These are phyloP conservation scores for Todiramphus chloris DNA, from an alignment of 2,113 vertebrate genomes.

Conservation along the genomic window DNA sequence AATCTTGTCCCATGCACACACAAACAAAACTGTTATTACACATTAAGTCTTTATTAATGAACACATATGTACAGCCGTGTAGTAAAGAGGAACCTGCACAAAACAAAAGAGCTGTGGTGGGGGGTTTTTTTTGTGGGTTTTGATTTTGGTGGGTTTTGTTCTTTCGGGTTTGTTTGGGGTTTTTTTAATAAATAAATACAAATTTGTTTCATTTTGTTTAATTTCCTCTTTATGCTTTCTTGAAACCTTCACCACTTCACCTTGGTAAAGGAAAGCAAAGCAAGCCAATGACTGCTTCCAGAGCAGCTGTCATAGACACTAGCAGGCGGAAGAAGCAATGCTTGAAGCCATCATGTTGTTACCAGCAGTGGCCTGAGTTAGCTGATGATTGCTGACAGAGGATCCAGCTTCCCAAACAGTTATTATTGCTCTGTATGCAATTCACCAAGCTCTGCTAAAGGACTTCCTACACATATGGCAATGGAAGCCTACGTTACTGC, in stretches of 20 bases:
- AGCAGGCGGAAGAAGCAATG: neutral
- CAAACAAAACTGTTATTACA: neutral
- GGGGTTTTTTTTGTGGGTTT: neutral
- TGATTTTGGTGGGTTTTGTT: rapidly evolving
- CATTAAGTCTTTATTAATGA: neutral
- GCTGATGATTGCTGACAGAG: neutral
- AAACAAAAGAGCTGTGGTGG: neutral
- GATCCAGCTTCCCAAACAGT: neutral
- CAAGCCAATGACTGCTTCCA: neutral
- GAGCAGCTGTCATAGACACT: neutral
- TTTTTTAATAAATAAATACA: neutral
- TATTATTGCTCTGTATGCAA: neutral
- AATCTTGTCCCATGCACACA: neutral
- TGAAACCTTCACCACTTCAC: neutral
- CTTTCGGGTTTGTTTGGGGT: rapidly evolving
- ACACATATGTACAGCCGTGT: neutral
- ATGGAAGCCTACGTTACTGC: neutral
- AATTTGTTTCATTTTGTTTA: neutral
- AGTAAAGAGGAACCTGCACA: neutral
- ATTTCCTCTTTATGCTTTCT: neutral
- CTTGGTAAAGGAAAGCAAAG: neutral
- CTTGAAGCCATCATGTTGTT: constrained; percentile 14
- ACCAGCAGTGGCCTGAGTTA: neutral
- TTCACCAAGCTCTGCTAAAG: neutral
- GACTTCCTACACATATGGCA: neutral